Evolutionary conservation across 2,888 invertebrate genomes (phyloP).

Genomic region (Pimpla rufipes): DNA sequence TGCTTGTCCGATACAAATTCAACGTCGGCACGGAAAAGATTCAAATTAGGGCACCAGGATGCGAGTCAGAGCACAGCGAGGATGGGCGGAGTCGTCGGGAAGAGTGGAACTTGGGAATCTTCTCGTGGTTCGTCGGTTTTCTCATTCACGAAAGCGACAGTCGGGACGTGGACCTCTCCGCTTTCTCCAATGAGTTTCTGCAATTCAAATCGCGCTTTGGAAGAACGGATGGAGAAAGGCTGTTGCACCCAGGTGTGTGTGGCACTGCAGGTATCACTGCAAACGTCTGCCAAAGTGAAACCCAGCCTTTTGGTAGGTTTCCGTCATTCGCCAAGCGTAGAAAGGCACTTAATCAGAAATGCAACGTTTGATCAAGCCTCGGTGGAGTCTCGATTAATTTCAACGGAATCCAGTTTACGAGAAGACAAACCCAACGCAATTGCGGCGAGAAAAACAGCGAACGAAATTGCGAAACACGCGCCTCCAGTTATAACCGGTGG

Average conservation of each 20-base stretch:
- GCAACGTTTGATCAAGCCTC: neutral
- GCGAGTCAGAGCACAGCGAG: slow-evolving; percentile 39
- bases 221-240: slow-evolving; percentile 56
- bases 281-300: too few relatives aligned
- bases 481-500: neutral
- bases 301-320: neutral
- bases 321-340: neutral
- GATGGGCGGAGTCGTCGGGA: slow-evolving; percentile 25
- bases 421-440: neutral
- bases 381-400: too few relatives aligned
- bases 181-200: slow-evolving; percentile 61
- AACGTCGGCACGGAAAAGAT: slow-evolving; percentile 51
- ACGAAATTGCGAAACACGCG: neutral
- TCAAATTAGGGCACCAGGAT: slow-evolving; percentile 57
- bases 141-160: slow-evolving; percentile 69
- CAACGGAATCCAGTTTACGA: neutral
- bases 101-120: slow-evolving; percentile 62
- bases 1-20: slow-evolving; percentile 34
- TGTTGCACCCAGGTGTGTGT: neutral
- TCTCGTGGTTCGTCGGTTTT: slow-evolving; percentile 69
- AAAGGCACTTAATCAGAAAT: neutral
- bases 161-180: slow-evolving; percentile 37
- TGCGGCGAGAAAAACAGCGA: neutral
- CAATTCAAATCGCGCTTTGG: slow-evolving; percentile 66
- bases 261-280: too few relatives aligned